Conservation (phyloP, 2,888 invertebrate species). For the Ectemnius lituratus region DNA sequence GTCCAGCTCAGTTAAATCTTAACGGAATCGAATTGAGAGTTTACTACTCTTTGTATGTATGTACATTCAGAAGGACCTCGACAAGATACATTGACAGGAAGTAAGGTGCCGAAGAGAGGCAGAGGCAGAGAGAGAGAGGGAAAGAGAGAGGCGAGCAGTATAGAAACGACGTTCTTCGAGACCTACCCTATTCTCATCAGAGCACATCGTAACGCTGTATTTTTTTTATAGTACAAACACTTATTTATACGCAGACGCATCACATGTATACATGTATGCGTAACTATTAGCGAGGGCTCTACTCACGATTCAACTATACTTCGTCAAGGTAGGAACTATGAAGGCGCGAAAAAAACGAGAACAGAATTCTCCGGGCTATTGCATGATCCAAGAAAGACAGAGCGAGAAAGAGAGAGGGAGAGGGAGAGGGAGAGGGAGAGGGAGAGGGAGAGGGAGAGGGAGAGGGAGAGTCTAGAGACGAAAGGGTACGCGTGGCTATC, state of each 20-base stretch:
- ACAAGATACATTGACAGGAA: background rate
- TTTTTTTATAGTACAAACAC: conserved; percentile 77
- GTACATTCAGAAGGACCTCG: background rate
- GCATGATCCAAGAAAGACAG: background rate
- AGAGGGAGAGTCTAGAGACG: background rate
- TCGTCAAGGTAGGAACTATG: conserved; percentile 36
- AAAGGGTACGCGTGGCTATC: background rate
- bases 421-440: background rate
- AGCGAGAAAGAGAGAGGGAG: background rate
- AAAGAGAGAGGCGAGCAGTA: conserved; percentile 18
- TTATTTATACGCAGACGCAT: conserved; percentile 70
- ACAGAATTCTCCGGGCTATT: conserved; percentile 21
- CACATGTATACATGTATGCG: conserved; percentile 66
- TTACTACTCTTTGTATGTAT: no score
- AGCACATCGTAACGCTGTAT: conserved; percentile 62
- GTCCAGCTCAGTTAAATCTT: background rate
- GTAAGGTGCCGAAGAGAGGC: background rate
- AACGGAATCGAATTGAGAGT: no score
- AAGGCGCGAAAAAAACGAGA: conserved; percentile 20
- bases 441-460: background rate
- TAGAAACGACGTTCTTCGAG: conserved; percentile 53
- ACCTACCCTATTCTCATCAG: conserved; percentile 62
- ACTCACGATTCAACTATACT: conserved; percentile 77
- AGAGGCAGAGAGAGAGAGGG: conserved; percentile 8
- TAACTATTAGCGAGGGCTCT: conserved; percentile 73